Conservation (phyloP, 2,888 invertebrate genomes). For the Ophonus ardosiacus region DNA sequence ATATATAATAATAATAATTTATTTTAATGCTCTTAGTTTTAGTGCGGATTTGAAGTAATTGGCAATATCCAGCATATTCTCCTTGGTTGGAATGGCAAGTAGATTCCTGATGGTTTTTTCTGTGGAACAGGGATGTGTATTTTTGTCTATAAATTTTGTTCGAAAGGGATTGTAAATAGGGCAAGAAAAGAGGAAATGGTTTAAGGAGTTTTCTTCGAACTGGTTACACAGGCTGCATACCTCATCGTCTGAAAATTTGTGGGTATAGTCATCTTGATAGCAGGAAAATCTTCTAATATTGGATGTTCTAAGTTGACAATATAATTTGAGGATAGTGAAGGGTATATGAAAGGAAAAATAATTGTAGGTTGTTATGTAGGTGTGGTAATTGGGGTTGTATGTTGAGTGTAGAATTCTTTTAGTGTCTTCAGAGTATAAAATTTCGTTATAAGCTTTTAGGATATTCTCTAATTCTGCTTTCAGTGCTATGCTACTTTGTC, state of each 20-base stretch:
- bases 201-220: not conserved
- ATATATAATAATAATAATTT: no score
- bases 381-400: not conserved
- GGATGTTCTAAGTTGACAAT: constrained; percentile 27
- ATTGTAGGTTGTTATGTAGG: not conserved
- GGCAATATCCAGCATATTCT: no score
- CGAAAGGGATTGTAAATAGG: not conserved
- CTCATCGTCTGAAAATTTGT: constrained; percentile 19
- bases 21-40: no score
- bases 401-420: constrained; percentile 5
- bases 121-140: no score
- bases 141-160: not conserved
- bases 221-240: not conserved
- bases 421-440: constrained; percentile 8
- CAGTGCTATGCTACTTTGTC: no score
- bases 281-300: not conserved
- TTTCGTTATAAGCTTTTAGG: not conserved
- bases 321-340: not conserved
- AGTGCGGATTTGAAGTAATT: no score
- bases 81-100: no score
- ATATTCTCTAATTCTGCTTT: not conserved
- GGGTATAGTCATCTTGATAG: constrained; percentile 3
- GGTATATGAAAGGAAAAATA: constrained; percentile 17
- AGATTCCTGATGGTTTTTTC: no score
- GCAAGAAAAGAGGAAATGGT: not conserved